phyloP scores from a whole-genome alignment of 1,140 invertebrate genomes.

The Rhysida immarginata region DNA sequence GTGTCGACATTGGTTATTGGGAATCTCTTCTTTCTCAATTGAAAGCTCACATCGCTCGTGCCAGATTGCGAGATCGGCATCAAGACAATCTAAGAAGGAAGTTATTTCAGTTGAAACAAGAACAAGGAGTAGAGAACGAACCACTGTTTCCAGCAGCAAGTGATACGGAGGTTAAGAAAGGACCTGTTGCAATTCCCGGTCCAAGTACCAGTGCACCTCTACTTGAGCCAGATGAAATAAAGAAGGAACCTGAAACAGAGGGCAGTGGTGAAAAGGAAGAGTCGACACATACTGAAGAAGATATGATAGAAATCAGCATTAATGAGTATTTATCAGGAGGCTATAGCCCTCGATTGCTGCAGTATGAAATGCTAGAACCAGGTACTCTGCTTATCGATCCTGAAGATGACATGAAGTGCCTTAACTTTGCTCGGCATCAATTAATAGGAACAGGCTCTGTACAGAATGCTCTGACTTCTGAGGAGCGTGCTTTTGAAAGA shows the following conservation, averaged over 20 bases:
- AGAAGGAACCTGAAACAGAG: conserved; percentile 32
- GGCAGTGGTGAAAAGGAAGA: conserved; percentile 11
- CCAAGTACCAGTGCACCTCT: neutral
- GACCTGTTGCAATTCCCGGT: neutral
- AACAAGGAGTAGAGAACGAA: conserved; percentile 46
- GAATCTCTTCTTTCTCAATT: conserved; percentile 82
- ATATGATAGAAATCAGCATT: conserved; percentile 30
- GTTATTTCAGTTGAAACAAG: conserved; percentile 73
- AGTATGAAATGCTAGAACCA: conserved; percentile 53
- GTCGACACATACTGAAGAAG: conserved; percentile 31
- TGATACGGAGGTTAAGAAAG: neutral
- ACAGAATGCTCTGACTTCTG: conserved; percentile 26
- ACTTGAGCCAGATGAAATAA: conserved; percentile 15
- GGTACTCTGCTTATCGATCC: conserved; percentile 63
- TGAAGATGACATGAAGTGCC: conserved; percentile 56
- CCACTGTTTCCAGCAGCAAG: neutral
- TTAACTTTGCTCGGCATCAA: conserved; percentile 45
- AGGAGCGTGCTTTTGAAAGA: conserved; percentile 41
- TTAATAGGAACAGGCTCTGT: conserved; percentile 39
- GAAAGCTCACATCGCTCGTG: conserved; percentile 89
- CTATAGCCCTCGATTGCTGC: conserved; percentile 67
- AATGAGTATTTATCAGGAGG: conserved; percentile 56
- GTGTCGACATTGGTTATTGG: conserved; percentile 95
- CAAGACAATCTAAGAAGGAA: conserved; percentile 80
- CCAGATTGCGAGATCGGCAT: conserved; percentile 77